Conservation (phyloP, 2,113 vertebrate genomes). For the Dipodomys spectabilis region DNA sequence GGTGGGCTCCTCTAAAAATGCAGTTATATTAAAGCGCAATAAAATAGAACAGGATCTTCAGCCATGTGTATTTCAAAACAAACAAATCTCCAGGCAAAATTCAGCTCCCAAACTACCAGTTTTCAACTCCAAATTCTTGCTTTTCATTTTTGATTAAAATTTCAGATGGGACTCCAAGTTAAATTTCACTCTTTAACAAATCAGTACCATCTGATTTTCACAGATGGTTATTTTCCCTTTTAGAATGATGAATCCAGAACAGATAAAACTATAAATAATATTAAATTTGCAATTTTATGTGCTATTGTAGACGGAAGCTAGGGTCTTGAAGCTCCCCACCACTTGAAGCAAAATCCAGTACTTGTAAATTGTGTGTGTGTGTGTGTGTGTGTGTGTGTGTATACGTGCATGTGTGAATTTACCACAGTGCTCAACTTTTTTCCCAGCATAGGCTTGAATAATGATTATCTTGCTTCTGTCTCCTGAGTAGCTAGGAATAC, state of each 20-base stretch:
- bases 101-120: neutral
- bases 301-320: neutral
- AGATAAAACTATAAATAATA: neutral
- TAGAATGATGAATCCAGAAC: neutral
- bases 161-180: conserved; percentile 6
- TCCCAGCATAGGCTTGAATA: no score
- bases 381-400: no score
- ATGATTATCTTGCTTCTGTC: no score
- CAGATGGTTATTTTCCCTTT: neutral
- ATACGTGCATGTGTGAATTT: no score
- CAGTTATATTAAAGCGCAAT: neutral
- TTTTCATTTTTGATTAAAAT: conserved; percentile 36
- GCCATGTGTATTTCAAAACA: neutral
- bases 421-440: no score
- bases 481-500: no score
- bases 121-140: neutral
- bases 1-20: neutral
- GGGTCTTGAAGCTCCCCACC: neutral
- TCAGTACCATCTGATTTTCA: neutral
- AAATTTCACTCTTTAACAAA: neutral
- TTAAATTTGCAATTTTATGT: neutral
- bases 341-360: no score
- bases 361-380: no score
- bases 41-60: neutral
- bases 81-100: neutral